A percentile compares a stretch with the other conserved stretches of the same genome.
phyloP scores from a whole-genome alignment of 2,113 vertebrate species.

The Ciconia boyciana region DNA sequence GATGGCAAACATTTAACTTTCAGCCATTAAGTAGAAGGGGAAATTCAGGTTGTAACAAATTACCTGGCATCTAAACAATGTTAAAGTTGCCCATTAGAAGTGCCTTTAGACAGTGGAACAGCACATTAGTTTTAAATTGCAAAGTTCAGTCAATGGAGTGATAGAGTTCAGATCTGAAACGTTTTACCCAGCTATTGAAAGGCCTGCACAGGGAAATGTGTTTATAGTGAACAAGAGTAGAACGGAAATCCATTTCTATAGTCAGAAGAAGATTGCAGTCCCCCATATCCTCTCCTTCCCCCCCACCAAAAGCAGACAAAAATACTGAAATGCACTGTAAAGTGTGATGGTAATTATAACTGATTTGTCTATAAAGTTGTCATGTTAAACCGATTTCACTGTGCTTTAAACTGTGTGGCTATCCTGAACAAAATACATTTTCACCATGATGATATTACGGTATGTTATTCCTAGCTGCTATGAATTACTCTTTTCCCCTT shows the following conservation, averaged over 20 bases:
- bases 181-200: neutral
- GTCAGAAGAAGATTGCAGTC: neutral
- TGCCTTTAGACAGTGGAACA: neutral
- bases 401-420: neutral
- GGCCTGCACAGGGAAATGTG: neutral
- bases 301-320: neutral
- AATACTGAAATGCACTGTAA: neutral
- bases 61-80: slow-evolving; percentile 56
- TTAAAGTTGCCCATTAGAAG: slow-evolving; percentile 30
- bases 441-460: neutral
- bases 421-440: neutral
- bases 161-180: slow-evolving; percentile 5
- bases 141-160: slow-evolving; percentile 21
- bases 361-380: neutral
- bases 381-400: neutral
- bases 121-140: slow-evolving; percentile 33
- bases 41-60: slow-evolving; percentile 67
- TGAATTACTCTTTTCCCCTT: neutral
- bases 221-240: neutral
- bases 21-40: slow-evolving; percentile 59
- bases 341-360: neutral
- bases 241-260: neutral
- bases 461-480: neutral
- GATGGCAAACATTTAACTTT: slow-evolving; percentile 70
- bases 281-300: neutral